Percentiles rank a stretch among this genome's conserved stretches.
Conservation (phyloP, 2,797 vertebrate genomes). For the Phalanger gymnotis region DNA sequence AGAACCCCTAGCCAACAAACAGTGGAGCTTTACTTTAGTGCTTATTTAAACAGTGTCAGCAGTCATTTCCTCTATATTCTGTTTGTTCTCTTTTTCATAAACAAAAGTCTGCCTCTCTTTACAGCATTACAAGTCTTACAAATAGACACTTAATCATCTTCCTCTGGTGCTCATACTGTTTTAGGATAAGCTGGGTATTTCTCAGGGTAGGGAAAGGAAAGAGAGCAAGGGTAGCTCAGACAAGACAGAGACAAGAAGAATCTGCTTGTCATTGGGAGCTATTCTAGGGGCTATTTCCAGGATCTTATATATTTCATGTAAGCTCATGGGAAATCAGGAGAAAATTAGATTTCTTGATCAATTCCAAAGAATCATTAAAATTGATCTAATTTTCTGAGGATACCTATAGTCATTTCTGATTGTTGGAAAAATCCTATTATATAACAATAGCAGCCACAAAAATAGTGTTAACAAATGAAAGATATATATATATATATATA, state of each 20-base stretch:
- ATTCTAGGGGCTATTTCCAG: not conserved
- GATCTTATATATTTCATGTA: not conserved
- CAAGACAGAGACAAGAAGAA: not conserved
- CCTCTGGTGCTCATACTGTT: not conserved
- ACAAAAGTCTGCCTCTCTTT: not conserved
- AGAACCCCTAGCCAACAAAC: conserved; percentile 33
- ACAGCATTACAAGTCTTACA: not conserved
- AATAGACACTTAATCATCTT: not conserved
- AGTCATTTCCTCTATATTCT: not conserved
- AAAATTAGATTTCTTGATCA: not conserved
- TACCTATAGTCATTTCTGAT: not conserved
- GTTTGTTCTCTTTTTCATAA: conserved; percentile 7
- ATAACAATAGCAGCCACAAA: not conserved
- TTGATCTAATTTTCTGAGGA: not conserved
- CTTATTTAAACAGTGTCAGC: conserved; percentile 33
- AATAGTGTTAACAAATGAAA: not conserved
- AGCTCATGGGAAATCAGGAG: not conserved
- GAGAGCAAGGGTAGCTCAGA: not conserved
- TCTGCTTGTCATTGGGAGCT: not conserved
- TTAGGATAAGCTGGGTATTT: not conserved
- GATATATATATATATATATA: too few species aligned
- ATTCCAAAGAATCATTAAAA: not conserved
- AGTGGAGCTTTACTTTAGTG: conserved; percentile 14
- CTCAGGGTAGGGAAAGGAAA: not conserved
- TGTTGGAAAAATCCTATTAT: not conserved